Conservation (phyloP, 1,140 invertebrate species). For the Drosophila punjabiensis region DNA sequence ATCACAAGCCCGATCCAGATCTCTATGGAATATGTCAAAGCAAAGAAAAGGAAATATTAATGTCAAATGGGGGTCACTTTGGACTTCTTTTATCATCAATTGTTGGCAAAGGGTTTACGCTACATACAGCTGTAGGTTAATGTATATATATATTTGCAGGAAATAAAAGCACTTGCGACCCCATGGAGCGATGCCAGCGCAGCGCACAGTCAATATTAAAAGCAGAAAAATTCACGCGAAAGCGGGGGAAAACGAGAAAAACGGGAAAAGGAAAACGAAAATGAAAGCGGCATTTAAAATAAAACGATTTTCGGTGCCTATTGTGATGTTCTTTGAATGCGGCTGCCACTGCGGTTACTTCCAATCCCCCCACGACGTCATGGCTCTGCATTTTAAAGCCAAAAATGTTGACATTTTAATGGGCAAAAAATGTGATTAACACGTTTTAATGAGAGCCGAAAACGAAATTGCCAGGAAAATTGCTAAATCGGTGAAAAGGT, state of each 20-base stretch:
- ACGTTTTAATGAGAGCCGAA: neutral
- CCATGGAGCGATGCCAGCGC: slow-evolving; percentile 3
- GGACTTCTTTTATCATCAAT: neutral
- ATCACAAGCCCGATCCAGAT: neutral
- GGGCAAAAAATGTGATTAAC: neutral
- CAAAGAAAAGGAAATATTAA: neutral
- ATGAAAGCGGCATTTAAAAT: slow-evolving; percentile 17
- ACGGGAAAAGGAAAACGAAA: slow-evolving; percentile 4
- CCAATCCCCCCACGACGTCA: neutral
- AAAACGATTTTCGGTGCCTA: slow-evolving; percentile 14
- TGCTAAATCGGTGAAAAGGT: neutral
- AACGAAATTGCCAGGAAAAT: neutral
- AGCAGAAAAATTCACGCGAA: neutral
- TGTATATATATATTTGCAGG: neutral
- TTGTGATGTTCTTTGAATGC: slow-evolving; percentile 20
- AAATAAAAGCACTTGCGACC: neutral
- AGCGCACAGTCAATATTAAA: neutral
- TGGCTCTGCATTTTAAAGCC: neutral
- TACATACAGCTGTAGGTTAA: neutral
- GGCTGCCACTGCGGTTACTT: slow-evolving; percentile 11
- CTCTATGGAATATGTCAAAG: neutral
- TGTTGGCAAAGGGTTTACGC: neutral
- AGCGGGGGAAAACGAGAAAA: neutral
- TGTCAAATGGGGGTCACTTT: neutral
- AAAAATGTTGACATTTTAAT: slow-evolving; percentile 2